phyloP scores from a whole-genome alignment of 2,888 invertebrate species.

The Drosophila anomalata region DNA sequence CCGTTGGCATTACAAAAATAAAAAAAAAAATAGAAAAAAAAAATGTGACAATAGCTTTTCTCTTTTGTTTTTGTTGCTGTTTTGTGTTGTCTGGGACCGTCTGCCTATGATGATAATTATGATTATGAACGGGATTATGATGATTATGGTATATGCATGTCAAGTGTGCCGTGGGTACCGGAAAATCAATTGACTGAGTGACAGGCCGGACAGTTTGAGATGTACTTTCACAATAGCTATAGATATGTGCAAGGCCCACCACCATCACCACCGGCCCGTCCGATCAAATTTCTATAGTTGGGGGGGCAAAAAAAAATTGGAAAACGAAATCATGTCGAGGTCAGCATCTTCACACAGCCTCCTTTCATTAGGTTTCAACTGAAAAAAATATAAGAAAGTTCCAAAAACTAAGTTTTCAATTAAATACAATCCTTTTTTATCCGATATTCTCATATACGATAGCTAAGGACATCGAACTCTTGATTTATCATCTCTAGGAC shows the following conservation, averaged over 20 bases:
- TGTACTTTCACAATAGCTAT: constrained; percentile 50
- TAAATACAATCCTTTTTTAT: too few species aligned
- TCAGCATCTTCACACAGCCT: constrained; percentile 37
- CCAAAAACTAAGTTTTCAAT: too few species aligned
- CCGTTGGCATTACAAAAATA: constrained; percentile 60
- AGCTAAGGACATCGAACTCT: too few species aligned
- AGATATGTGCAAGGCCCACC: constrained; percentile 34
- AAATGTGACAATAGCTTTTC: constrained; percentile 51
- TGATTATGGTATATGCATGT: constrained; percentile 59
- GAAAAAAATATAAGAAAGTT: constrained; percentile 2
- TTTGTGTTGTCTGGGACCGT: neutral
- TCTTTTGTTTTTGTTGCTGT: neutral
- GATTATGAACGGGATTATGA: constrained; percentile 8
- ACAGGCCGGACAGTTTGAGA: constrained; percentile 56
- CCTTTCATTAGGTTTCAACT: constrained; percentile 13
- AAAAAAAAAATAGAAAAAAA: neutral
- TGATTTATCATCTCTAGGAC: neutral
- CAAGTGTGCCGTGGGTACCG: constrained; percentile 69
- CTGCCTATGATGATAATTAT: constrained; percentile 3
- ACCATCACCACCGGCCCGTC: neutral
- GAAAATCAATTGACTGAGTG: constrained; percentile 72
- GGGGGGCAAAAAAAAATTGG: neutral
- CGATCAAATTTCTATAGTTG: constrained; percentile 36
- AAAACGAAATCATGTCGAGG: constrained; percentile 38
- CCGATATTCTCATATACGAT: too few species aligned